phyloP scores from a whole-genome alignment of 2,797 vertebrate genomes.

The Tamandua tetradactyla region DNA sequence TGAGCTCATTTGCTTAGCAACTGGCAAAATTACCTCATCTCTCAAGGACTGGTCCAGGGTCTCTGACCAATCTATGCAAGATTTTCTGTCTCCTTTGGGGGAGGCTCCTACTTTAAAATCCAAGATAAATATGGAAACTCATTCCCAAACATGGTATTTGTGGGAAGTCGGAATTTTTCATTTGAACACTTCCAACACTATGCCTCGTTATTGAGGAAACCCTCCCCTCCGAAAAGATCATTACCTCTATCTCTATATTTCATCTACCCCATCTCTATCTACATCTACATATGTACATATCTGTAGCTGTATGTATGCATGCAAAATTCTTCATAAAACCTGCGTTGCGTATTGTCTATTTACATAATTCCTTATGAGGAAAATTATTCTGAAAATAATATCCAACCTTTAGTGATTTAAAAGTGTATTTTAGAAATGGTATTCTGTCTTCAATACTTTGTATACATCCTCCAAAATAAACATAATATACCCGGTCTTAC shows the following conservation, averaged over 20 bases:
- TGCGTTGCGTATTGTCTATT: neutral
- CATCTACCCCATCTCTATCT: too few relatives aligned
- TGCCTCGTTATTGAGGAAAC: neutral
- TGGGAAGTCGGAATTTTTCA: neutral
- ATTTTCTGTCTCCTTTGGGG: neutral
- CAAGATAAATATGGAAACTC: neutral
- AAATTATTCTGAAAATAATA: neutral
- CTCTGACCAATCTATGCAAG: neutral
- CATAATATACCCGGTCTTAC: neutral
- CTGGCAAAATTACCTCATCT: neutral
- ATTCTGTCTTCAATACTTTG: neutral
- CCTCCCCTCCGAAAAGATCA: neutral
- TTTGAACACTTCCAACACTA: neutral
- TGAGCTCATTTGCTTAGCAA: neutral
- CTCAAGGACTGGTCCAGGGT: neutral
- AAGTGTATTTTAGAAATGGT: neutral
- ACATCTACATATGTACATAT: neutral
- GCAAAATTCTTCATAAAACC: neutral
- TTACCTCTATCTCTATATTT: neutral
- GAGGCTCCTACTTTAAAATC: neutral
- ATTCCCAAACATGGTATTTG: neutral
- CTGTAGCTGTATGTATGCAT: neutral
- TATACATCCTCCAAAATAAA: neutral
- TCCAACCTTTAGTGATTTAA: neutral
- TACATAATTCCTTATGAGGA: neutral